These are phyloP conservation scores for Hirtodrosophila histrioides DNA, from an alignment of 2,888 invertebrate species.

Conservation along the genomic window DNA sequence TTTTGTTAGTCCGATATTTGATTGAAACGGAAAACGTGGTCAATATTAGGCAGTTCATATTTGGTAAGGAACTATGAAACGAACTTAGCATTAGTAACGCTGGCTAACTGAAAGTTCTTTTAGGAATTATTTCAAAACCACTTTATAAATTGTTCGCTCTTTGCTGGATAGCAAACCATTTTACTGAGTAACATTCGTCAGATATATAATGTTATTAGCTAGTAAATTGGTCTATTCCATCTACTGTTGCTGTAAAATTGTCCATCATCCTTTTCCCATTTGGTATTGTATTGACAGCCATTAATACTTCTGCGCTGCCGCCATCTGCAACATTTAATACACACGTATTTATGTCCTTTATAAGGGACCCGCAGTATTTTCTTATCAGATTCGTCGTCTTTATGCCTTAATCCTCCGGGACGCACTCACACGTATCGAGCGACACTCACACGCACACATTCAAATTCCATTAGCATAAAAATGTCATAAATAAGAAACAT, in stretches of 20 bases:
- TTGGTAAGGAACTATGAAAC: too few relatives aligned
- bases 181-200: too few relatives aligned
- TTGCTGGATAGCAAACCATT: too few relatives aligned
- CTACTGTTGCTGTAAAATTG: background rate
- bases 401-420: constrained; percentile 50
- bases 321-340: constrained; percentile 43
- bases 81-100: too few relatives aligned
- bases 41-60: too few relatives aligned
- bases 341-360: constrained; percentile 8
- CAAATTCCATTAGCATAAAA: constrained; percentile 79
- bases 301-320: constrained; percentile 30
- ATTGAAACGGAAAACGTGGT: too few relatives aligned
- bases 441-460: constrained; percentile 18
- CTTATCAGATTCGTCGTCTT: constrained; percentile 64
- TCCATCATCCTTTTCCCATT: background rate
- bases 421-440: constrained; percentile 10
- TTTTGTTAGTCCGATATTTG: too few relatives aligned
- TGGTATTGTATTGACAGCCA: constrained; percentile 23
- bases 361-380: constrained; percentile 52
- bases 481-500: constrained; percentile 78
- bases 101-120: too few relatives aligned
- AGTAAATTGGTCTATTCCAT: background rate
- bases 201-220: too few relatives aligned
- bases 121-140: too few relatives aligned
- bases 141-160: too few relatives aligned